Percentiles rank a stretch among this genome's conserved stretches.
Conservation (phyloP, 53 echinoderm and acorn worm species). For the Holothuria leucospilota region DNA sequence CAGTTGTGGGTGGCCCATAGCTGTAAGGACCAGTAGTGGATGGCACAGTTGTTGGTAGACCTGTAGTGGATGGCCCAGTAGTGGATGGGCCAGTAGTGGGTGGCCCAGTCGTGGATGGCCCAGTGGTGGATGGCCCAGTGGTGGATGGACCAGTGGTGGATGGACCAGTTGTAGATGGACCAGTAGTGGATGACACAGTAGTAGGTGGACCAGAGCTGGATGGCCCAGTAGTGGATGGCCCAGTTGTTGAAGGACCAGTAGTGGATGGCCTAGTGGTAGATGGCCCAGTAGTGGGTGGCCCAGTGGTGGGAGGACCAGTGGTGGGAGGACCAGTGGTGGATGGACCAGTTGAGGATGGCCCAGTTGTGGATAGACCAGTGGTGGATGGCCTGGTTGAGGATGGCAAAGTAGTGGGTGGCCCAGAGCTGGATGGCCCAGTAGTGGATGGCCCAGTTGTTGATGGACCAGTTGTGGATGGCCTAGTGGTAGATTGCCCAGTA, state of each 20-base stretch:
- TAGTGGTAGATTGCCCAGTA: background rate
- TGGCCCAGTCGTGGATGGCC: background rate
- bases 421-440: background rate
- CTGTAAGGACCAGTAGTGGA: slow-evolving; percentile 22
- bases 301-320: slow-evolving; percentile 7
- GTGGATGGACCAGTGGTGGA: background rate
- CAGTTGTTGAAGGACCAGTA: background rate
- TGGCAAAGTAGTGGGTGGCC: background rate
- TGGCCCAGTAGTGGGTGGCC: too few relatives aligned
- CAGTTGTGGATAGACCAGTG: too few relatives aligned
- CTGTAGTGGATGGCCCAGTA: too few relatives aligned
- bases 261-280: too few relatives aligned
- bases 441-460: background rate
- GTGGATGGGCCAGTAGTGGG: background rate
- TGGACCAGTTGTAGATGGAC: background rate
- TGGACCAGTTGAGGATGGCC: background rate
- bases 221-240: background rate
- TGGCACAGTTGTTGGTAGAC: background rate
- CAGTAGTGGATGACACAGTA: background rate
- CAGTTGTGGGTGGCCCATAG: slow-evolving; percentile 5
- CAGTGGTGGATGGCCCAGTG: background rate
- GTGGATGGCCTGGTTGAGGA: background rate
- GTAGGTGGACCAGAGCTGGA: background rate
- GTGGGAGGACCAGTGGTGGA: slow-evolving; percentile 26
- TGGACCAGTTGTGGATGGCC: background rate